These are phyloP conservation scores for Acleris emargana DNA, from an alignment of 2,888 invertebrate genomes.

Conservation along the genomic window DNA sequence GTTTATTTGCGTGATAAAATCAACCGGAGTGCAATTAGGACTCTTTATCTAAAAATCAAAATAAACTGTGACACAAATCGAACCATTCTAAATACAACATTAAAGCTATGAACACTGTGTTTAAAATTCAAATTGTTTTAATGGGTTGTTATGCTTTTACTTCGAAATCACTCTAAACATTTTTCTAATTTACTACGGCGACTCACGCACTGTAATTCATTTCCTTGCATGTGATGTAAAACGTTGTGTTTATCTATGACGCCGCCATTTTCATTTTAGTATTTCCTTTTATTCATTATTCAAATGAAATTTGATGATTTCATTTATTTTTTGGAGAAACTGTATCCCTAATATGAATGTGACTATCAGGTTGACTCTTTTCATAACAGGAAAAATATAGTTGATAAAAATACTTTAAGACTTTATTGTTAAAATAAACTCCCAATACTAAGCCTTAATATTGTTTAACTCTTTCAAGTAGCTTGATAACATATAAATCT, in stretches of 20 bases:
- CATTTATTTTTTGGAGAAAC: too few species aligned
- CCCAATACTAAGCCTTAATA: too few species aligned
- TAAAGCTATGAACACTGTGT: not conserved
- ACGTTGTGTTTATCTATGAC: not conserved
- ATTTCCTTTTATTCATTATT: not conserved
- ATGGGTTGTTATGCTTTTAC: not conserved
- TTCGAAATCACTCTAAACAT: slow-evolving; percentile 48
- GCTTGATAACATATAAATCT: too few species aligned
- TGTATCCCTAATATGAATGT: too few species aligned
- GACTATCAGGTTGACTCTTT: too few species aligned
- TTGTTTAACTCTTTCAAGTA: too few species aligned
- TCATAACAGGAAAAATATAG: too few species aligned
- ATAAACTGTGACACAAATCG: not conserved
- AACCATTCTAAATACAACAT: not conserved
- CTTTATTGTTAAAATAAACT: too few species aligned
- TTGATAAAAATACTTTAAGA: too few species aligned
- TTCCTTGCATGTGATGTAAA: slow-evolving; percentile 40
- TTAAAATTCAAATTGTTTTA: not conserved
- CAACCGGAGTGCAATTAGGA: not conserved
- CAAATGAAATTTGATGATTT: not conserved
- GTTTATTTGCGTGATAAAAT: slow-evolving; percentile 1
- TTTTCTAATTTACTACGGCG: slow-evolving; percentile 61
- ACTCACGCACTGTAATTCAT: slow-evolving; percentile 53
- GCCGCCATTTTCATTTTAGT: not conserved
- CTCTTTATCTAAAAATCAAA: not conserved